Evolutionary conservation across 1,140 invertebrate genomes (phyloP), one percentile per base, ranked within the genome.

Genomic region (Zaprionus kolodkinae): DNA sequence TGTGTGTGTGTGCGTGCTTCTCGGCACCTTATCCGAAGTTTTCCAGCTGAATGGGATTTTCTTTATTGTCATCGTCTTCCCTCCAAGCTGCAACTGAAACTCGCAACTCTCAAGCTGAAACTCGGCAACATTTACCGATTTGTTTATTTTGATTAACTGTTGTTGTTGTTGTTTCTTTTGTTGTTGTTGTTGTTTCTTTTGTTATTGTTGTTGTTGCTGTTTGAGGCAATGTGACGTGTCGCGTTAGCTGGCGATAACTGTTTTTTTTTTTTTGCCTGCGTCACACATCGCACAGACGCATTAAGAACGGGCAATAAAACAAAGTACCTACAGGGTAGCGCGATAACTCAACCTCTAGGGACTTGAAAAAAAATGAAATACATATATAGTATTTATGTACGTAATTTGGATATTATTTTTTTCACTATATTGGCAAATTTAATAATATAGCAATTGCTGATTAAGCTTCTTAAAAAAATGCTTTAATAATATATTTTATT

Each of bases 11-110:
- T 50, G 21, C 15, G 45, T 62, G 21, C 65, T 55, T 60, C 36
- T 36, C 62, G 40, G 43, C 75, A 77, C 66, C 65, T 77, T 77
- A 77, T 77, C 75, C 75, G 52, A 68, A 69, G 52, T 74, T 74
- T 77, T 77, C 75, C 75, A 77, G 64, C 55, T 74, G 75, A 74
- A 35, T 77, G 75, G 54, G 54, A 74, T 77, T 77, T 77, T 67
- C 63, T 63, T 77, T 77, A 73, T 77, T 77, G 74, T 66, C 74
- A 62, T 52, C 59, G 57, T 30, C 65, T 27, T 62, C 61, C 52
- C 33, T 43, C 35, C 62, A 17, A 52, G 35, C 43, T 55, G 21
- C 45, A 36, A 30, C 25, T 33, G 21, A 43, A 50, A 52, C 33
- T 56, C 33, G 45, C 50, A 54, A 59, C 36, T 52, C 60, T 36